phyloP scores from a whole-genome alignment of 30 jellyfish, hydroid and myxozoan genomes.

The Aurelia coerulea region DNA sequence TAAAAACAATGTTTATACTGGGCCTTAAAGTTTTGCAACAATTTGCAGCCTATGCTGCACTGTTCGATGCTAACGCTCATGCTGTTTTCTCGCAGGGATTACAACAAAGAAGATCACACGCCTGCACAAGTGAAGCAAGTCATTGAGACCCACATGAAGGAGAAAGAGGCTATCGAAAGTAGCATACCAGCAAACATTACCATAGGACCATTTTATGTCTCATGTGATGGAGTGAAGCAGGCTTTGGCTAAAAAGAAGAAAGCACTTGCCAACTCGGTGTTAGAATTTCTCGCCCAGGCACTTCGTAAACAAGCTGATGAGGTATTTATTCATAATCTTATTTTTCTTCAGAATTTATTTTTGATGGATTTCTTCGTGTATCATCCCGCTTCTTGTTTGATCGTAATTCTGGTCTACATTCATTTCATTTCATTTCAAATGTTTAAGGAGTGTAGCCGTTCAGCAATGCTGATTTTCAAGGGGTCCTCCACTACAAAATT shows the following conservation, averaged over 20 bases:
- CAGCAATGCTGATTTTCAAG: too few relatives aligned
- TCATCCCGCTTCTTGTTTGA: too few relatives aligned
- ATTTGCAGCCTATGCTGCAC: too few relatives aligned
- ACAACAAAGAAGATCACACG: constrained; percentile 83
- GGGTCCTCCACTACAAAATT: too few relatives aligned
- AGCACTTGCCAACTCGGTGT: constrained; percentile 93
- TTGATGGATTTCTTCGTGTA: too few relatives aligned
- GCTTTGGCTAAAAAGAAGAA: constrained; percentile 89
- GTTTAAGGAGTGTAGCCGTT: too few relatives aligned
- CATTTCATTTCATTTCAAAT: too few relatives aligned
- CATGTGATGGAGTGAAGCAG: constrained; percentile 88
- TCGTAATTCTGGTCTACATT: too few relatives aligned
- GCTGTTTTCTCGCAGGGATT: constrained; percentile 53
- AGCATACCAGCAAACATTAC: constrained; percentile 80
- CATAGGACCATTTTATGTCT: constrained; percentile 91
- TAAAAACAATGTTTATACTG: too few relatives aligned
- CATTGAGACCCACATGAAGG: constrained; percentile 79
- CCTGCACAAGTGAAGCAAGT: constrained; percentile 95
- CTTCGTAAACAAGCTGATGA: constrained; percentile 91
- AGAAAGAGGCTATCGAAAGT: constrained; percentile 83
- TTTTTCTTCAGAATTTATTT: too few relatives aligned
- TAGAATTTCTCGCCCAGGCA: constrained; percentile 92
- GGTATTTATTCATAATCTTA: constrained; percentile 1
- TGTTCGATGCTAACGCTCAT: too few relatives aligned
- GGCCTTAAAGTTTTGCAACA: too few relatives aligned